Evolutionary conservation across 1,140 invertebrate genomes (phyloP).

Genomic region (Bombus difficillimus): DNA sequence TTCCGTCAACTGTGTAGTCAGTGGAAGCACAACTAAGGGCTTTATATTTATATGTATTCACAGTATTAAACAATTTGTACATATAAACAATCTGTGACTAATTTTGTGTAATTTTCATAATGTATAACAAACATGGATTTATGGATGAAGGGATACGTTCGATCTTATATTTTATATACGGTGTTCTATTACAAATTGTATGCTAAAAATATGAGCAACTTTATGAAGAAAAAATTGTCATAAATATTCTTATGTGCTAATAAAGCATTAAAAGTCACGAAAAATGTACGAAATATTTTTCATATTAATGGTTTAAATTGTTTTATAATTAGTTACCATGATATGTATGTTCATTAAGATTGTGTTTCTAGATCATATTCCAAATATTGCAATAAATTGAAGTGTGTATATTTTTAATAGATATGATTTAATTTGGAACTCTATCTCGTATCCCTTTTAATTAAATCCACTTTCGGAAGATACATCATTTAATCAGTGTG

Average conservation of each 20-base stretch:
- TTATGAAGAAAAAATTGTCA: not conserved
- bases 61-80: constrained; percentile 78
- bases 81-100: constrained; percentile 63
- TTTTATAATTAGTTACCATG: not conserved
- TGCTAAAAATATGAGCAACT: not conserved
- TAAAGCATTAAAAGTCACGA: not conserved
- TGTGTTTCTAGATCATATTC: not conserved
- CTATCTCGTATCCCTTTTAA: constrained; percentile 41
- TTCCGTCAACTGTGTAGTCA: constrained; percentile 58
- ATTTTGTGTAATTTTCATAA: constrained; percentile 61
- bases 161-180: constrained; percentile 7
- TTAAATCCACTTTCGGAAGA: constrained; percentile 31
- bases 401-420: not conserved
- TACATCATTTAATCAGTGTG: constrained; percentile 33
- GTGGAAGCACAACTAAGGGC: constrained; percentile 41
- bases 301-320: not conserved
- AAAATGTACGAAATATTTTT: not conserved
- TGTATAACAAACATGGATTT: constrained; percentile 39
- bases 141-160: constrained; percentile 43
- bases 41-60: constrained; percentile 71
- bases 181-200: constrained; percentile 12
- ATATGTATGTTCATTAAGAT: not conserved
- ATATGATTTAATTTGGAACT: constrained; percentile 1
- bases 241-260: not conserved
- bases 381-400: not conserved